phyloP scores from a whole-genome alignment of 92 coral and sea anemone species.

The Parazoanthus swiftii region DNA sequence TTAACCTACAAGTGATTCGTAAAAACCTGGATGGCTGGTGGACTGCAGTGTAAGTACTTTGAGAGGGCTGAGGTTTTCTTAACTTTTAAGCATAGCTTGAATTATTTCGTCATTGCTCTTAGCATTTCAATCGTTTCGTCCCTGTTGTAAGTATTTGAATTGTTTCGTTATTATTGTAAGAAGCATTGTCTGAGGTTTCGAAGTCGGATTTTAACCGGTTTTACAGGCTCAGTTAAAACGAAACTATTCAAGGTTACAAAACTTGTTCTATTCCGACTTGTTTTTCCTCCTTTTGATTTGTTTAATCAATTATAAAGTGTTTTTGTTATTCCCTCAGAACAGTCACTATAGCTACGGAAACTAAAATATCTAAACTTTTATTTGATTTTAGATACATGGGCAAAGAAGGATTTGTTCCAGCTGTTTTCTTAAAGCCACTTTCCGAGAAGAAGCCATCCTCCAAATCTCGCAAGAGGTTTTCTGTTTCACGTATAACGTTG shows the following conservation, averaged over 20 bases:
- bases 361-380: neutral
- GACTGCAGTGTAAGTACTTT: conserved; percentile 24
- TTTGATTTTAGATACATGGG: conserved; percentile 27
- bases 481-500: conserved; percentile 10
- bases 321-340: too few relatives aligned
- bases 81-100: neutral
- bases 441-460: conserved; percentile 25
- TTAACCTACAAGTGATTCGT: conserved; percentile 35
- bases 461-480: neutral
- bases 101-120: neutral
- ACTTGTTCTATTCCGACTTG: too few relatives aligned
- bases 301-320: neutral
- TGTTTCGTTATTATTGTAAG: neutral
- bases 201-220: too few relatives aligned
- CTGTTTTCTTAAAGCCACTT: conserved; percentile 25
- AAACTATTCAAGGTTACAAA: too few relatives aligned
- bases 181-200: neutral
- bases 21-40: conserved; percentile 42
- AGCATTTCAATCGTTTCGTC: neutral
- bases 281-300: too few relatives aligned
- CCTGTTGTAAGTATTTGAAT: neutral
- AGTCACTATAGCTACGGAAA: too few relatives aligned
- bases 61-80: too few relatives aligned
- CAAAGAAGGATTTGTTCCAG: conserved; percentile 39
- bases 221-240: too few relatives aligned